Evolutionary conservation across 2,888 invertebrate species (phyloP).

Genomic region (Laothoe populi): DNA sequence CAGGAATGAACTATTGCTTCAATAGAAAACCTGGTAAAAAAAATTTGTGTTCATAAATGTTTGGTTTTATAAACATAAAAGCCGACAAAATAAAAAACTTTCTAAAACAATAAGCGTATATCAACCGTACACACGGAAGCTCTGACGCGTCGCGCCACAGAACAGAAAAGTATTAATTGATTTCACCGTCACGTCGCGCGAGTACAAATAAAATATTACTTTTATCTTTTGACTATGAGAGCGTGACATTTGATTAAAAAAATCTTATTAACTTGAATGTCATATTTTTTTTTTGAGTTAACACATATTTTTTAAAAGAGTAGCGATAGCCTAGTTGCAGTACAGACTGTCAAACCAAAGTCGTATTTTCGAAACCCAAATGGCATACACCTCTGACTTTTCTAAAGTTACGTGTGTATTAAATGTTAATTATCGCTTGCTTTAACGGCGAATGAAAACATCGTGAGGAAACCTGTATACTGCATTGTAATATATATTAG

Average conservation of each 20-base stretch:
- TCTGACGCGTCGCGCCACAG: neutral
- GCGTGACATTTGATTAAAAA: neutral
- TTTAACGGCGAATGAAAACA: too few relatives aligned
- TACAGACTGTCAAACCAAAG: too few relatives aligned
- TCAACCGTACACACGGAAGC: neutral
- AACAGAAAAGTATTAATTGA: conserved; percentile 1
- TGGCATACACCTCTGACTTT: too few relatives aligned
- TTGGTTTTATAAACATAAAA: neutral
- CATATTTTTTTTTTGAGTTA: neutral
- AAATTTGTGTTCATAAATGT: too few relatives aligned
- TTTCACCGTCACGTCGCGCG: neutral
- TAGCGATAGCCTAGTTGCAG: too few relatives aligned
- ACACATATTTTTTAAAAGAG: neutral
- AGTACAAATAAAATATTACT: neutral
- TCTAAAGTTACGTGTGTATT: too few relatives aligned
- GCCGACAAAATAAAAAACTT: too few relatives aligned
- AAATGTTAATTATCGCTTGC: too few relatives aligned
- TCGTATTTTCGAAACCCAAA: neutral
- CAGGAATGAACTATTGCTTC: too few relatives aligned
- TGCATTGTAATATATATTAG: too few relatives aligned
- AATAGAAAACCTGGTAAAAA: too few relatives aligned
- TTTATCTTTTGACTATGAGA: neutral
- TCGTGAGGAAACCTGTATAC: too few relatives aligned
- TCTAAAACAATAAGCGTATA: neutral
- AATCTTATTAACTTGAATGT: neutral